Evolutionary conservation across 2,888 invertebrate genomes (phyloP).

Genomic region (Pandemis cinnamomeana): DNA sequence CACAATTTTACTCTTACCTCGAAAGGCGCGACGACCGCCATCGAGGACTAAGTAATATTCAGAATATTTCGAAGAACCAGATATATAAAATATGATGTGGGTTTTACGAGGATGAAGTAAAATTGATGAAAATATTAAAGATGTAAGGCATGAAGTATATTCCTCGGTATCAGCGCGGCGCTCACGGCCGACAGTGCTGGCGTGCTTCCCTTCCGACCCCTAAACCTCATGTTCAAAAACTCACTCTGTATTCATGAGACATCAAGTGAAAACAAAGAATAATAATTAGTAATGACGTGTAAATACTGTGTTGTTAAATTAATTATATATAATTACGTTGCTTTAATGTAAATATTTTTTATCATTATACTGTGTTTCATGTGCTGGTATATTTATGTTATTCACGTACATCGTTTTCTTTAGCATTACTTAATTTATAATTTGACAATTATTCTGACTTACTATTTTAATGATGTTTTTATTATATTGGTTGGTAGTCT

Average conservation of each 20-base stretch:
- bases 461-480: constrained; percentile 38
- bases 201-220: neutral
- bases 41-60: too few relatives aligned
- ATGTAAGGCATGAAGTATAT: neutral
- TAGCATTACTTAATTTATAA: constrained; percentile 57
- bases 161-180: neutral
- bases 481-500: constrained; percentile 44
- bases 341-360: constrained; percentile 82
- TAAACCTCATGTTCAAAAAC: constrained; percentile 25
- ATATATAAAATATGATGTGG: neutral
- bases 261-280: constrained; percentile 64
- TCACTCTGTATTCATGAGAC: constrained; percentile 52
- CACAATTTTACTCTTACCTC: neutral
- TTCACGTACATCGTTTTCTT: constrained; percentile 68
- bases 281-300: constrained; percentile 66
- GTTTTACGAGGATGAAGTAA: neutral
- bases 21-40: neutral
- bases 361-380: constrained; percentile 71
- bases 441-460: constrained; percentile 53
- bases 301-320: constrained; percentile 82
- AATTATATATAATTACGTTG: constrained; percentile 74
- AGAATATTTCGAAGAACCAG: too few relatives aligned
- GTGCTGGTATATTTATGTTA: constrained; percentile 61
- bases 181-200: neutral
- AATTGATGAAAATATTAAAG: neutral